phyloP scores from a whole-genome alignment of 2,888 invertebrate genomes.

The Tricholauxania praeusta region DNA sequence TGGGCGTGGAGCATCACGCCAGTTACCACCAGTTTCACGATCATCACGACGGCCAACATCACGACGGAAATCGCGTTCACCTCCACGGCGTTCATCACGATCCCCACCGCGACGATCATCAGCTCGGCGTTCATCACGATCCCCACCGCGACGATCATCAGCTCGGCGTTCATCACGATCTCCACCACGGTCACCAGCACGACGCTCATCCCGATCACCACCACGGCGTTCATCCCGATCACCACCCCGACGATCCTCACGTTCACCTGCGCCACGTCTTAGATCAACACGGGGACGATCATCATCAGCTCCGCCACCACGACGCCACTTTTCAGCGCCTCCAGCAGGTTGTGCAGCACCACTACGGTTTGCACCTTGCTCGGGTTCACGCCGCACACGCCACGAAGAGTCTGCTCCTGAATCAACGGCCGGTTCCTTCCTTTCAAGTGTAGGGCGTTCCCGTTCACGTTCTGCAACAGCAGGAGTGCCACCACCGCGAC shows the following conservation, averaged over 20 bases:
- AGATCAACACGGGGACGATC: slow-evolving; percentile 44
- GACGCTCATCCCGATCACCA: slow-evolving; percentile 34
- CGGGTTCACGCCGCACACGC: slow-evolving; percentile 61
- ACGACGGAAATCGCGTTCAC: slow-evolving; percentile 46
- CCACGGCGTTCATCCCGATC: slow-evolving; percentile 41
- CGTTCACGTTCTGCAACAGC: slow-evolving; percentile 51
- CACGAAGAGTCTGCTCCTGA: slow-evolving; percentile 52
- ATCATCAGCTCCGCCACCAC: slow-evolving; percentile 45
- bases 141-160: slow-evolving; percentile 34
- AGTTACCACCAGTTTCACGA: slow-evolving; percentile 57
- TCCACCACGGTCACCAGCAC: slow-evolving; percentile 40
- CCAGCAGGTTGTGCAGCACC: slow-evolving; percentile 31
- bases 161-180: slow-evolving; percentile 45
- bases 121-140: slow-evolving; percentile 40
- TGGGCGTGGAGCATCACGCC: slow-evolving; percentile 61
- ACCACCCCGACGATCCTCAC: slow-evolving; percentile 43
- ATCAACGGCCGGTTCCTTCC: slow-evolving; percentile 49
- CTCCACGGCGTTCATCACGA: slow-evolving; percentile 54
- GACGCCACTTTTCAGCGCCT: slow-evolving; percentile 51
- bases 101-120: slow-evolving; percentile 46
- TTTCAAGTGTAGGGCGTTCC: slow-evolving; percentile 41
- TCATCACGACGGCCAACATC: slow-evolving; percentile 50
- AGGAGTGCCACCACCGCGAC: slow-evolving; percentile 47
- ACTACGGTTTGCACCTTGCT: slow-evolving; percentile 31
- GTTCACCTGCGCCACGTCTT: slow-evolving; percentile 42